Base-by-base conservation (phyloP, 2,113 vertebrate species). In the Cheilinus undulatus region DNA sequence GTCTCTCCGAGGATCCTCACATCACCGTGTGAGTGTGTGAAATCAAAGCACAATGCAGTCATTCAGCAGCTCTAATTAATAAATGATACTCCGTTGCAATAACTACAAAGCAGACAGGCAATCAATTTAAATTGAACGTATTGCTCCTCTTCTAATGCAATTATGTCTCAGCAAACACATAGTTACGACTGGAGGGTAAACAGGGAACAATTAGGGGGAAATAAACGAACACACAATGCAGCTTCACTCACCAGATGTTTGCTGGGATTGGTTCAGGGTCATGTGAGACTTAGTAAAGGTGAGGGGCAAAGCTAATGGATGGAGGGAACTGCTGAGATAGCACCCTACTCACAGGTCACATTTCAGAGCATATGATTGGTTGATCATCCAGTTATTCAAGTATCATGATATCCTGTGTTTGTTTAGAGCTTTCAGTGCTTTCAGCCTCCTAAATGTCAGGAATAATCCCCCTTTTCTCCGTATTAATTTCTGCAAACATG, bases 11-110 rank as follows among this genome's bases (percentile, higher is more conserved):
- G 56, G 43, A 48, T 48, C 52, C 24, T 53, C 43, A 23, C 28
- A 59, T 69, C 66, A 36, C 20, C 32, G 34, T 26, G 48, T 36
- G 59, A 26, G 56, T 17, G 68, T 46, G 50, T 20, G 54, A 53
- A 61, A 45, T 50, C 22, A 49, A 66, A 65, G 51, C 69, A 53
- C 73, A 52, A 13, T 42, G 23, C 34, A 42, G 34, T 69, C 51
- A 24, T 72, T 72, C 49, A 20, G 51, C 45, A 22, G 46, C 54
- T 58, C 24, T 78, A 82, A 84, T 87, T 84, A 80, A 84, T 78
- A 74, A 74, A 66, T 40, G 4, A 71, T 45, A 22, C 45, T 67
- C 28, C 50, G 59, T 48, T 84, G 22, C 15, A 46, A 50, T 63
- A 57, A 48, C 42, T 60, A 66, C 26, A 48, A 51, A 67, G 26